Conservation (phyloP, 2,113 vertebrate genomes). For the Myiopsitta monachus region DNA sequence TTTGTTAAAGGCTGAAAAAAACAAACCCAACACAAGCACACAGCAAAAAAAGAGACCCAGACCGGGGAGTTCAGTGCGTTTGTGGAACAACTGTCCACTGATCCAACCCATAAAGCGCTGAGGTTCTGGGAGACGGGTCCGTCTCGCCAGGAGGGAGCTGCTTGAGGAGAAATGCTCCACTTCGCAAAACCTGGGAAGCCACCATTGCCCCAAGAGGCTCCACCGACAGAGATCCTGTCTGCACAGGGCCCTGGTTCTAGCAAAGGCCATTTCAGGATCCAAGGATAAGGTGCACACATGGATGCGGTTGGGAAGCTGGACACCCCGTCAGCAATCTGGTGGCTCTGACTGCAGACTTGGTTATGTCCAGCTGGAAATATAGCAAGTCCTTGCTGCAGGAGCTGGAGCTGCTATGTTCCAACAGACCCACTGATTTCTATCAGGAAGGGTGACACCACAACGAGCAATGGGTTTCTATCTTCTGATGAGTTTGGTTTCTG, state of each 20-base stretch:
- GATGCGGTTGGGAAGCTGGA: not conserved
- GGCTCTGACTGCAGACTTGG: not conserved
- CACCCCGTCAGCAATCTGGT: not conserved
- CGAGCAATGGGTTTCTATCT: not conserved
- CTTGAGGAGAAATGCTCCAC: not conserved
- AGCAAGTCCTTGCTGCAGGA: not conserved
- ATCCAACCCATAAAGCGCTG: not conserved
- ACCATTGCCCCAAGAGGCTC: not conserved
- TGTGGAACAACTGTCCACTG: not conserved
- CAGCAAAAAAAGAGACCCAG: not conserved
- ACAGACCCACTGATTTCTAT: fast-evolving
- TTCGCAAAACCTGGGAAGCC: not conserved
- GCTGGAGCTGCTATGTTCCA: not conserved
- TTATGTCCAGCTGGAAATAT: not conserved
- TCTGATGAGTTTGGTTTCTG: not conserved
- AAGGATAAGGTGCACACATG: too few relatives aligned
- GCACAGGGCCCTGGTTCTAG: not conserved
- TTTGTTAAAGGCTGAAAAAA: not conserved
- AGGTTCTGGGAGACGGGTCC: not conserved
- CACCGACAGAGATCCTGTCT: not conserved
- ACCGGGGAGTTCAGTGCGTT: not conserved
- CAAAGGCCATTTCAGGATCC: not conserved
- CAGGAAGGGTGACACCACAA: not conserved
- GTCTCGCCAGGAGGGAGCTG: not conserved
- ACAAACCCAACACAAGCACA: not conserved